These are phyloP conservation scores for Mayetiola destructor DNA, from an alignment of 2,888 invertebrate species.

Conservation along the genomic window DNA sequence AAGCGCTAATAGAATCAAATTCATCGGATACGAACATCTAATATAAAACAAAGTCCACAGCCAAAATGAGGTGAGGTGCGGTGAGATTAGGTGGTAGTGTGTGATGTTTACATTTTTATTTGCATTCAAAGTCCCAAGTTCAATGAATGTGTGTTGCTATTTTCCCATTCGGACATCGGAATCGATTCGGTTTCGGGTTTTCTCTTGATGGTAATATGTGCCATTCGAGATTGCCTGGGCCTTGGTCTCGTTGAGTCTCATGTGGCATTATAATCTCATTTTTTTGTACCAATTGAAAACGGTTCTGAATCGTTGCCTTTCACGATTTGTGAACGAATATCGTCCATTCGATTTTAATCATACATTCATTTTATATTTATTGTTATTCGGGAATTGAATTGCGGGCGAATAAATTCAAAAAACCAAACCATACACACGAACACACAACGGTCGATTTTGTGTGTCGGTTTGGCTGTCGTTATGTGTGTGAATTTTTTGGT, in stretches of 20 bases:
- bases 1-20: conserved; percentile 10
- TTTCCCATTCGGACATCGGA: neutral
- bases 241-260: neutral
- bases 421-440: too few relatives aligned
- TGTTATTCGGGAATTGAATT: neutral
- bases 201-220: too few relatives aligned
- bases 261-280: neutral
- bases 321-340: neutral
- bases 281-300: too few relatives aligned
- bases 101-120: neutral
- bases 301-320: conserved; percentile 1
- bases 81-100: neutral
- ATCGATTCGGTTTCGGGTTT: neutral
- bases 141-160: neutral
- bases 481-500: conserved; percentile 18
- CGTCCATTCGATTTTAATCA: conserved; percentile 5
- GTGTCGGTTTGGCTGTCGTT: too few relatives aligned
- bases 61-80: too few relatives aligned
- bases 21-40: too few relatives aligned
- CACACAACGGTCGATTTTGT: too few relatives aligned
- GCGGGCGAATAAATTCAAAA: too few relatives aligned
- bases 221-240: too few relatives aligned
- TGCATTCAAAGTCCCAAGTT: neutral
- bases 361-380: neutral
- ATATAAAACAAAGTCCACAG: too few relatives aligned